Evolutionary conservation across 2,888 invertebrate species (phyloP).

Genomic region (Agrotis clavis): DNA sequence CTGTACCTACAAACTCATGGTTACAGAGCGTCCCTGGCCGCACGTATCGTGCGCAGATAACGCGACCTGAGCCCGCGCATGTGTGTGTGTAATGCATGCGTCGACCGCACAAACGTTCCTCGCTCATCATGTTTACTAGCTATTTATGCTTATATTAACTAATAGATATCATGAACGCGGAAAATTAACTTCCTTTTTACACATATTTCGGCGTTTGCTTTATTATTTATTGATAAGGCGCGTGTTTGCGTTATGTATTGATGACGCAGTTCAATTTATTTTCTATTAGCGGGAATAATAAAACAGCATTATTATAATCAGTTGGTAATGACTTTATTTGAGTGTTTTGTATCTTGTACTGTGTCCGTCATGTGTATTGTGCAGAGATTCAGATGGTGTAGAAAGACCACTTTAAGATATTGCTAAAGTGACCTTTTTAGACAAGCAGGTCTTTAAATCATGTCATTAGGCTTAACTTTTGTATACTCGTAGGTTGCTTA

Average conservation of each 20-base stretch:
- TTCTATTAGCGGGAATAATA: neutral
- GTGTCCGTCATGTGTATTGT: neutral
- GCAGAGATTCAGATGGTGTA: no score
- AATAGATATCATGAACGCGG: conserved; percentile 1
- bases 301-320: neutral
- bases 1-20: conserved; percentile 51
- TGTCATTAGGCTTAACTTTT: neutral
- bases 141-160: conserved; percentile 35
- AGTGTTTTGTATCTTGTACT: neutral
- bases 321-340: neutral
- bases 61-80: conserved; percentile 61
- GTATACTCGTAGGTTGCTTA: neutral
- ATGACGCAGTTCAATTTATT: neutral
- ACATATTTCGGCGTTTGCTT: neutral
- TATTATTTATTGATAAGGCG: neutral
- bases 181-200: conserved; percentile 11
- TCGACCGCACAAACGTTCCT: conserved; percentile 1
- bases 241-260: neutral
- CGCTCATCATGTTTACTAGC: neutral
- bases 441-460: neutral
- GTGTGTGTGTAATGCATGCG: conserved; percentile 34
- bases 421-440: no score
- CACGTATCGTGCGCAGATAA: conserved; percentile 70
- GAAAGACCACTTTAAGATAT: no score
- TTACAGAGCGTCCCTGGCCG: conserved; percentile 68